Conservation (phyloP, 1,140 invertebrate species). For the Platyscapa corneri region DNA sequence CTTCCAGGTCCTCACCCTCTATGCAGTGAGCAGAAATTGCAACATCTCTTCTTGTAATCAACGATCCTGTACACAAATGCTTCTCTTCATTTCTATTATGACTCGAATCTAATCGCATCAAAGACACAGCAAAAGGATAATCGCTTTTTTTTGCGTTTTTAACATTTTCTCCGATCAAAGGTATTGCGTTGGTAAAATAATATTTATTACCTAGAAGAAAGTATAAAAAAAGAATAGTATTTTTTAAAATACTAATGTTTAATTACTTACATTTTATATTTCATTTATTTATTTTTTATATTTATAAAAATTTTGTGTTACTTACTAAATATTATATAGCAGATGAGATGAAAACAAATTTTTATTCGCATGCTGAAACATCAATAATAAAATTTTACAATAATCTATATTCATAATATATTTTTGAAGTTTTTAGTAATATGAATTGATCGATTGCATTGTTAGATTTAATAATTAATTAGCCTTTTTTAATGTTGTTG, state of each 20-base stretch:
- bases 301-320: no score
- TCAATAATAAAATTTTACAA: no score
- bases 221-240: neutral
- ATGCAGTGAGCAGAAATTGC: neutral
- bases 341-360: no score
- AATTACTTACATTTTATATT: neutral
- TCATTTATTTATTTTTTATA: neutral
- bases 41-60: neutral
- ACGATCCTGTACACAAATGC: neutral
- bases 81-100: neutral
- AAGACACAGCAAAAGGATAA: constrained; percentile 9
- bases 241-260: neutral
- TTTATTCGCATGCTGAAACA: no score
- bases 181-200: neutral
- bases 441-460: no score
- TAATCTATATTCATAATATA: no score
- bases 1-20: neutral
- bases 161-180: neutral
- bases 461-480: no score
- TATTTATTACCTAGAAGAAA: neutral
- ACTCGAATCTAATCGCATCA: neutral
- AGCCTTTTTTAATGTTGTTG: no score
- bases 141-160: neutral
- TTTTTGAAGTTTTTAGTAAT: no score
- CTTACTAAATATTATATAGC: no score